Percentiles rank a stretch among this genome's conserved stretches.
These are phyloP conservation scores for Felis chaus DNA, from an alignment of 2,113 vertebrate genomes.

Conservation along the genomic window DNA sequence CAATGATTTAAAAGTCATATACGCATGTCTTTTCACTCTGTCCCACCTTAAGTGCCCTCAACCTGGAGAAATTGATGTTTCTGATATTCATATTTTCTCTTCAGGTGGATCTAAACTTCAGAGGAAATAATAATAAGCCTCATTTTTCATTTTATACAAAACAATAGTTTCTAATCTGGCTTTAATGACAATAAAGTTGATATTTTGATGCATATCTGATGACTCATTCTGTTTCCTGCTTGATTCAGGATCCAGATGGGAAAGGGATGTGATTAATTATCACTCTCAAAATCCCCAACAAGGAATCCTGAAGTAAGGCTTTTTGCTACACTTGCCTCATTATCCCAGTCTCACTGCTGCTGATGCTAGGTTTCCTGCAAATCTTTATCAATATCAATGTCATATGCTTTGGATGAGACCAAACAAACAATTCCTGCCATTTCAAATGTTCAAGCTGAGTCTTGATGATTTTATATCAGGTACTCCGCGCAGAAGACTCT, in stretches of 20 bases:
- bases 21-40: not conserved
- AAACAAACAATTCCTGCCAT: not conserved
- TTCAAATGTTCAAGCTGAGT: not conserved
- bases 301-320: not conserved
- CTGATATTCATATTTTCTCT: not conserved
- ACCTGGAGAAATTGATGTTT: not conserved
- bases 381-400: not conserved
- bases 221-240: not conserved
- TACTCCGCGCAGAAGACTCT: not conserved
- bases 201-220: slow-evolving; percentile 6
- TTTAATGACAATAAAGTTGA: slow-evolving; percentile 24
- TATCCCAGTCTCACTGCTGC: not conserved
- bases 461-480: slow-evolving; percentile 15
- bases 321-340: not conserved
- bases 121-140: not conserved
- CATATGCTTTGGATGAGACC: not conserved
- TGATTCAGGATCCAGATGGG: slow-evolving; percentile 36
- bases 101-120: not conserved
- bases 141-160: not conserved
- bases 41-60: not conserved
- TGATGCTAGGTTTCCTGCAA: not conserved
- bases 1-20: not conserved
- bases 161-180: not conserved
- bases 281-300: slow-evolving; percentile 15
- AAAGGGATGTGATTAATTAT: slow-evolving; percentile 56